Conservation (phyloP, 2,888 invertebrate genomes). For the Nemoura dubitans region DNA sequence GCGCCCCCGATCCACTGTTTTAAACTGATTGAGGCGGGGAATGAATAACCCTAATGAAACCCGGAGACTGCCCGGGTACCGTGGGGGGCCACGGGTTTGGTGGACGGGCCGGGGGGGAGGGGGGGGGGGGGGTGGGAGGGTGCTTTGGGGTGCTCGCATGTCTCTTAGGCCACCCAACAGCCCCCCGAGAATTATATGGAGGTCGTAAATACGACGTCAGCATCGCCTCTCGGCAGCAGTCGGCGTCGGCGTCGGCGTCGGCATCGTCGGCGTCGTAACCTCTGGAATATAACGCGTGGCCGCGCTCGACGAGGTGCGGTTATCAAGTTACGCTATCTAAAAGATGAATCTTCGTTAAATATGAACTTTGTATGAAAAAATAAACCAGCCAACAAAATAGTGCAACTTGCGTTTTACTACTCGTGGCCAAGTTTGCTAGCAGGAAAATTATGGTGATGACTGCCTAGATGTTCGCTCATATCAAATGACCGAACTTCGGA, state of each 20-base stretch:
- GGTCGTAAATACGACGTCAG: slow-evolving; percentile 31
- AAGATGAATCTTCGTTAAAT: slow-evolving; percentile 12
- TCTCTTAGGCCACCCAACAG: slow-evolving; percentile 10
- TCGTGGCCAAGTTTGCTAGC: neutral
- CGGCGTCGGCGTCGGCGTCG: neutral
- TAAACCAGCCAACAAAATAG: neutral
- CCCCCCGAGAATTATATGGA: slow-evolving; percentile 24
- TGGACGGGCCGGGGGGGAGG: neutral
- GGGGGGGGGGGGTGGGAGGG: neutral
- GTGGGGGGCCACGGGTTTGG: too few relatives aligned
- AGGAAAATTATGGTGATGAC: neutral
- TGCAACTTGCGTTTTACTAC: neutral
- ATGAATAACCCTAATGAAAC: slow-evolving; percentile 49
- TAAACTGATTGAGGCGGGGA: slow-evolving; percentile 50
- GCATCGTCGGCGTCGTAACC: neutral
- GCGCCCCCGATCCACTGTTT: slow-evolving; percentile 42
- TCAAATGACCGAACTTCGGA: neutral
- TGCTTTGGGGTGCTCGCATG: slow-evolving; percentile 42
- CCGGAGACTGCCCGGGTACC: slow-evolving; percentile 30
- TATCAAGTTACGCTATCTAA: neutral
- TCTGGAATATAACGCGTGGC: neutral
- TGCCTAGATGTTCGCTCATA: neutral
- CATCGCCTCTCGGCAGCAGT: neutral
- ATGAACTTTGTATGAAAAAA: neutral
- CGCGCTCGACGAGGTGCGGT: neutral